Evolutionary conservation across 1,140 invertebrate species (phyloP).

Genomic region (Halictus rubicundus): DNA sequence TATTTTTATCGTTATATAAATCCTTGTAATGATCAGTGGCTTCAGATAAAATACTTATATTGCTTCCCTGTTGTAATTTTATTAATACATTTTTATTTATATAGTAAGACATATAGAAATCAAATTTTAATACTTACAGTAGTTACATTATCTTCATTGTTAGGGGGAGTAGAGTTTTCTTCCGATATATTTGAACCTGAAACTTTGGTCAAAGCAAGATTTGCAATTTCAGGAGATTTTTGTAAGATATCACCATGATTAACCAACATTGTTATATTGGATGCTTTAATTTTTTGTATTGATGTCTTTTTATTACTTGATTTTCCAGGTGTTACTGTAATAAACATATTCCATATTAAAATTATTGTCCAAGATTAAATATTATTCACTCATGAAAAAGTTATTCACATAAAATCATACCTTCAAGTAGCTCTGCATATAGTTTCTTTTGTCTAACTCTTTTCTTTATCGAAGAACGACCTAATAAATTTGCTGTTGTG

Average conservation of each 20-base stretch:
- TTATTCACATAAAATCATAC: constrained; percentile 69
- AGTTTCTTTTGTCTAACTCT: constrained; percentile 73
- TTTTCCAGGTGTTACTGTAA: constrained; percentile 82
- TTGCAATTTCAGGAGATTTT: constrained; percentile 12
- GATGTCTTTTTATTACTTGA: constrained; percentile 84
- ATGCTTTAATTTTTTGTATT: constrained; percentile 83
- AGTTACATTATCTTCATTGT: not conserved
- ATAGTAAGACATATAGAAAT: not conserved
- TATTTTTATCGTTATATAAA: not conserved
- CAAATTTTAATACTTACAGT: constrained; percentile 33
- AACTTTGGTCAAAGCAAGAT: not conserved
- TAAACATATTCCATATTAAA: constrained; percentile 30
- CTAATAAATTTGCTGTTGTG: constrained; percentile 53
- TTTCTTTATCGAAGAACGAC: constrained; percentile 60
- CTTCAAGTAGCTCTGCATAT: constrained; percentile 81
- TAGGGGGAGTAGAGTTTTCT: not conserved
- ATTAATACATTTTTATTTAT: not conserved
- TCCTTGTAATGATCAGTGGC: not conserved
- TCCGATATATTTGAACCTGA: not conserved
- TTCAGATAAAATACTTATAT: not conserved
- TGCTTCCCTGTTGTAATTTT: not conserved
- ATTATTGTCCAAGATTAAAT: not conserved
- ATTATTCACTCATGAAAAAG: constrained; percentile 15
- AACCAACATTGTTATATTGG: constrained; percentile 84
- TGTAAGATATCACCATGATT: constrained; percentile 72